Percentiles rank a stretch among this genome's conserved stretches.
These are phyloP conservation scores for Nasonovia ribisnigri DNA, from an alignment of 2,888 invertebrate species.

Conservation along the genomic window DNA sequence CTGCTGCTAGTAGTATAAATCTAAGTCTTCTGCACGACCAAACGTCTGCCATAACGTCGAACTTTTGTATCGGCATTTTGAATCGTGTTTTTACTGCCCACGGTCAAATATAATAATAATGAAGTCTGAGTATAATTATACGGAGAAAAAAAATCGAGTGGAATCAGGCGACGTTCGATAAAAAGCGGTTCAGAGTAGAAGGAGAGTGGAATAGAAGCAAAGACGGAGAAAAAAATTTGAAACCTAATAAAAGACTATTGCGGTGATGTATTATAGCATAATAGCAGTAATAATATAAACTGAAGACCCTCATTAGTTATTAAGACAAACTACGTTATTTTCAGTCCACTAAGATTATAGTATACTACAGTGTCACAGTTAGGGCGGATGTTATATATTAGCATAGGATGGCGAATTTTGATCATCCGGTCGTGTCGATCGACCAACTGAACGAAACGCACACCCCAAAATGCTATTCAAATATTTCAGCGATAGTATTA, in stretches of 20 bases:
- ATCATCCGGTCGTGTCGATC: background rate
- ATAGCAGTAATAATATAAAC: constrained; percentile 5
- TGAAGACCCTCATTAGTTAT: constrained; percentile 7
- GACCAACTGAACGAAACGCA: background rate
- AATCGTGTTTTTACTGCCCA: background rate
- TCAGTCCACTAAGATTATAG: background rate
- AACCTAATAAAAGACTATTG: background rate
- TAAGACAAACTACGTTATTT: constrained; percentile 33
- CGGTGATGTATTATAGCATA: background rate
- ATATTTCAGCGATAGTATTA: background rate
- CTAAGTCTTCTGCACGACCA: background rate
- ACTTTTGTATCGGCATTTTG: background rate
- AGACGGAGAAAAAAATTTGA: background rate
- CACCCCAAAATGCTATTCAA: background rate
- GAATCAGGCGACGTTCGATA: background rate
- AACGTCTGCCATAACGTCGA: background rate
- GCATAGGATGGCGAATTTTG: background rate
- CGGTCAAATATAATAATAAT: background rate
- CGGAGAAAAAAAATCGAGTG: background rate
- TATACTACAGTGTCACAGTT: background rate
- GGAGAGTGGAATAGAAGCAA: background rate
- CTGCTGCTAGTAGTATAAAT: background rate
- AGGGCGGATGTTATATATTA: background rate
- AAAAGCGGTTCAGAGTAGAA: background rate
- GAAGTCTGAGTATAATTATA: background rate